Percentiles rank a stretch among this genome's conserved stretches.
phyloP scores from a whole-genome alignment of 1,140 invertebrate species.

The Temnothorax longispinosus region DNA sequence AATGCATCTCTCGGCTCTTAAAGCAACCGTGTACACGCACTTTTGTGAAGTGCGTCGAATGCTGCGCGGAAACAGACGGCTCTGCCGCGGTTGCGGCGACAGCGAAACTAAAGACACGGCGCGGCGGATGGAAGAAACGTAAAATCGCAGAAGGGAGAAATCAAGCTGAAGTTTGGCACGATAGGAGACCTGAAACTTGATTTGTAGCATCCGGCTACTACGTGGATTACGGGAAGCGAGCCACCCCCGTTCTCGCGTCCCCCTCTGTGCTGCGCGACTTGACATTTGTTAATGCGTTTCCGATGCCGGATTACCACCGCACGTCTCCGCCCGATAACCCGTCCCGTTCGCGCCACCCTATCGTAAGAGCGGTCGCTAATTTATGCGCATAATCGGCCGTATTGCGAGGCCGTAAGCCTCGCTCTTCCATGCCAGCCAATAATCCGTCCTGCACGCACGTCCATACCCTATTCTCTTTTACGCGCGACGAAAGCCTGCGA shows the following conservation, averaged over 20 bases:
- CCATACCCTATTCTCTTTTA: conserved; percentile 18
- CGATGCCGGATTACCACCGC: conserved; percentile 77
- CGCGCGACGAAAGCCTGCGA: conserved; percentile 30
- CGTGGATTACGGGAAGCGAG: conserved; percentile 69
- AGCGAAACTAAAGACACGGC: conserved; percentile 46
- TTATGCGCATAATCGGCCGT: conserved; percentile 77
- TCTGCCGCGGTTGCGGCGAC: background rate
- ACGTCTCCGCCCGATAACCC: conserved; percentile 74
- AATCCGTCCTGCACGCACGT: conserved; percentile 36
- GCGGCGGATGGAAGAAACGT: conserved; percentile 35
- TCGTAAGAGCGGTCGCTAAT: conserved; percentile 77
- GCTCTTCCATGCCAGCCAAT: conserved; percentile 12
- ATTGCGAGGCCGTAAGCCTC: conserved; percentile 1
- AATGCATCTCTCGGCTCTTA: conserved; percentile 32
- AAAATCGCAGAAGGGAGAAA: conserved; percentile 44
- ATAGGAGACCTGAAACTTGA: conserved; percentile 75
- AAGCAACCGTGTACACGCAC: background rate
- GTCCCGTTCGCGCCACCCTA: conserved; percentile 45
- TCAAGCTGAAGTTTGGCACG: conserved; percentile 32
- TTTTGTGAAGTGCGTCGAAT: conserved; percentile 35
- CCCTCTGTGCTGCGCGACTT: conserved; percentile 54
- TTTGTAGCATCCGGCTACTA: conserved; percentile 72
- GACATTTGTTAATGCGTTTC: conserved; percentile 81
- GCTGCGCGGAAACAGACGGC: conserved; percentile 43
- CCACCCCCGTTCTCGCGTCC: conserved; percentile 33